These are phyloP conservation scores for Melinaea menophilus DNA, from an alignment of 2,888 invertebrate species.

Conservation along the genomic window DNA sequence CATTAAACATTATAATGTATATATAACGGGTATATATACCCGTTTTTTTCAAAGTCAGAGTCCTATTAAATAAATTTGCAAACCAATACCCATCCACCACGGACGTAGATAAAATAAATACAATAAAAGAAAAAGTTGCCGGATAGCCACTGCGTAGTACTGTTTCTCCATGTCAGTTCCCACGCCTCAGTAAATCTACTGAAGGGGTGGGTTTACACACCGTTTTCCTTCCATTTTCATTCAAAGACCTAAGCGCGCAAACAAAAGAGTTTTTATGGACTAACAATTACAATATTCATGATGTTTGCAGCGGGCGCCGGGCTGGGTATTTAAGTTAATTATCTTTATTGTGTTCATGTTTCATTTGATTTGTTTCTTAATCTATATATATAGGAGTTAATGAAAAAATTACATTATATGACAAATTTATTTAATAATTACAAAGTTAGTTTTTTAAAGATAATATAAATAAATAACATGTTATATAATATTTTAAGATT, in stretches of 20 bases:
- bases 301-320: conserved; percentile 25
- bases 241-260: conserved; percentile 28
- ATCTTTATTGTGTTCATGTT: conserved; percentile 3
- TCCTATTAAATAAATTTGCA: conserved; percentile 19
- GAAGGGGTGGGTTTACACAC: conserved; percentile 7
- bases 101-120: too few relatives aligned
- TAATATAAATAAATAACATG: too few relatives aligned
- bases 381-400: neutral
- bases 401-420: too few relatives aligned
- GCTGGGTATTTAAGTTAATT: conserved; percentile 6
- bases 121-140: conserved; percentile 21
- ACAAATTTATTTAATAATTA: too few relatives aligned
- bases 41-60: neutral
- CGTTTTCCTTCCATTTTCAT: conserved; percentile 29
- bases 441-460: too few relatives aligned
- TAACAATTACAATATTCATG: conserved; percentile 34
- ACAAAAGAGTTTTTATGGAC: conserved; percentile 33
- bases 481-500: too few relatives aligned
- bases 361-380: neutral
- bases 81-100: conserved; percentile 20
- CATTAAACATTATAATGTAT: neutral
- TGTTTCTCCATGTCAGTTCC: conserved; percentile 30
- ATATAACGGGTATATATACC: neutral
- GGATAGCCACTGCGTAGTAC: conserved; percentile 18
- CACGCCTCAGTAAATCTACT: conserved; percentile 31